phyloP scores from a whole-genome alignment of 1,140 invertebrate genomes.

The Lanistes nyassanus region DNA sequence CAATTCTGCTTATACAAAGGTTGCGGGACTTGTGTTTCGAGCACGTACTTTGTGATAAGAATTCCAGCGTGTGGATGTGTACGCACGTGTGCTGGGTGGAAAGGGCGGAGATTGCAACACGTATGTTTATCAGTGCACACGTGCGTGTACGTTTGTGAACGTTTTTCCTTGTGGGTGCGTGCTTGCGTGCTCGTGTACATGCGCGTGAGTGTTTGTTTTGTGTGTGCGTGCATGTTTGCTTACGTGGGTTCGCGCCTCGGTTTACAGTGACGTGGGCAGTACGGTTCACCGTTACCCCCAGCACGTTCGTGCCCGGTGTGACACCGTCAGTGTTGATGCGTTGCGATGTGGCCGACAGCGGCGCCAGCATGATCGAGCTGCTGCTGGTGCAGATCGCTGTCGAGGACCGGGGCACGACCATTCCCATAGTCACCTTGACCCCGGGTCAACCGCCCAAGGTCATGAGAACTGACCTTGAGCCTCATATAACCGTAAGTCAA shows the following conservation, averaged over 20 bases:
- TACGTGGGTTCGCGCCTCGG: not conserved
- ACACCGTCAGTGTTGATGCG: conserved; percentile 18
- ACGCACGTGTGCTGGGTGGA: too few species aligned
- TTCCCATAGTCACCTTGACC: conserved; percentile 16
- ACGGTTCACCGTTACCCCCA: conserved; percentile 7
- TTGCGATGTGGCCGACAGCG: conserved; percentile 10
- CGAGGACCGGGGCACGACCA: not conserved
- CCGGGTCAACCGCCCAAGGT: not conserved
- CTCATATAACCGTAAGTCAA: not conserved
- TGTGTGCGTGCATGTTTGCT: conserved; percentile 1
- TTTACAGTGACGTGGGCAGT: not conserved
- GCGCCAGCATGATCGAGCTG: not conserved
- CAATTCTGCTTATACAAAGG: too few species aligned
- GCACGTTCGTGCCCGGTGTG: conserved; percentile 13
- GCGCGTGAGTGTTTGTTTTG: not conserved
- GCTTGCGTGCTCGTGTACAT: not conserved
- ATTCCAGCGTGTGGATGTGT: too few species aligned
- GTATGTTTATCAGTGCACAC: not conserved
- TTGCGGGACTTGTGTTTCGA: too few species aligned
- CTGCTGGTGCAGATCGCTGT: conserved; percentile 13
- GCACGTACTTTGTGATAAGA: too few species aligned
- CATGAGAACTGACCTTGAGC: not conserved
- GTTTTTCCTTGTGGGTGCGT: not conserved
- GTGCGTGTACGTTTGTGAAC: not conserved
- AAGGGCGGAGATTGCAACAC: too few species aligned